Evolutionary conservation across 2,113 vertebrate species (phyloP).

Genomic region (Pedetes capensis): DNA sequence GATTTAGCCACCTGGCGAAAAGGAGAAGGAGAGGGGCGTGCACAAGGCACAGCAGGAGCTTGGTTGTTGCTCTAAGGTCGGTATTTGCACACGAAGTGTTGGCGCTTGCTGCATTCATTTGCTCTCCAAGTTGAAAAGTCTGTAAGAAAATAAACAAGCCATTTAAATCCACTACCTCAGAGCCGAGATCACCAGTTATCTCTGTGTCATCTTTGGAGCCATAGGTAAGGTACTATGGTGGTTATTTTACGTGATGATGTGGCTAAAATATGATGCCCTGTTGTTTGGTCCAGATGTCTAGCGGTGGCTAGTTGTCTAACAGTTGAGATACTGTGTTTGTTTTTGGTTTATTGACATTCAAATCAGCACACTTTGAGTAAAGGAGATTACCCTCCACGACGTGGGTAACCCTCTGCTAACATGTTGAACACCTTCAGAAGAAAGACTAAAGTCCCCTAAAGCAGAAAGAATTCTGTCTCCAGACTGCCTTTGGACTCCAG

Average conservation of each 20-base stretch:
- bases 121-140: conserved; percentile 75
- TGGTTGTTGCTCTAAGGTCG: background rate
- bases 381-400: background rate
- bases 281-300: background rate
- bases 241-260: background rate
- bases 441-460: background rate
- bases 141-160: conserved; percentile 51
- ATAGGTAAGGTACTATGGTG: rapidly evolving
- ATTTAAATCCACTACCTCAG: background rate
- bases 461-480: background rate
- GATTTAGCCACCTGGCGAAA: background rate
- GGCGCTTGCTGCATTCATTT: background rate
- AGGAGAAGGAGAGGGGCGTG: rapidly evolving
- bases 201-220: background rate
- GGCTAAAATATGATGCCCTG: background rate
- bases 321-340: background rate
- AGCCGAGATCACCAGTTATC: background rate
- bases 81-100: conserved; percentile 80
- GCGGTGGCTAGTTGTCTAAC: background rate
- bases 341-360: background rate
- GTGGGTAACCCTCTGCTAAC: background rate
- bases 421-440: background rate
- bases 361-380: background rate
- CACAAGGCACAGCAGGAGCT: rapidly evolving
- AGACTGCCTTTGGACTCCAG: background rate